Evolutionary conservation across 2,888 invertebrate species (phyloP), one percentile per base, ranked within the genome.

Genomic region (Hirtodrosophila confusa): DNA sequence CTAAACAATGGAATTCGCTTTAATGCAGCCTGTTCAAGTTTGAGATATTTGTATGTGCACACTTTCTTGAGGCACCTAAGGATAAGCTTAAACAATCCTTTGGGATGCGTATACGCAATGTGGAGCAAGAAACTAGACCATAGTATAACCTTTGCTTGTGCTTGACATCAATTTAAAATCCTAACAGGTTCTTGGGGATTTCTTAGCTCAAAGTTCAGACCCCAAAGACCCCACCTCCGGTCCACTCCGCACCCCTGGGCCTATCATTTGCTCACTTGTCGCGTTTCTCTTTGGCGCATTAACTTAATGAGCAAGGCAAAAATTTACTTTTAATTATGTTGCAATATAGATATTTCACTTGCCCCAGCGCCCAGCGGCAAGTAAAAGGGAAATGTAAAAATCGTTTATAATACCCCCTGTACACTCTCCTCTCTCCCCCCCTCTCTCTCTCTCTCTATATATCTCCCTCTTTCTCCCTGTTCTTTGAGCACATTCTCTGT

Each of bases 261-360:
- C 10, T 12, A 3, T 27, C 33, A n/a, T 31, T 31, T 31, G 7
- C 9, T 31, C 9, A 35, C 39, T 44, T 54, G 57, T 48, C 56
- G 56, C 57, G 37, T 66, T 62, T 61, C 40, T 51, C 56, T 48
- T 78, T 54, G 53, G 69, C 69, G 55, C 79, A 76, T 83, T 80
- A 67, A 75, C 63, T 71, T 84, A 73, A 80, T 80, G 69, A 73
- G 84, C 69, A 64, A 54, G 44, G 51, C 51, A 65, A 69, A 75
- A 80, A 71, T 69, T 6, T 56, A 66, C 73, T 73, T 71, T 75
- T 78, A 78, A 82, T 82, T 84, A 84, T 78, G 78, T 60, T 73
- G 69, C 66, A 64, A 80, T 80, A 79, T 77, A 74, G 65, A 66
- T 69, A 63, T 51, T 61, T 61, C 60, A 48, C 31, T 45, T 49